Evolutionary conservation across 2,797 vertebrate genomes (phyloP).

Genomic region (Rousettus madagascariensis): DNA sequence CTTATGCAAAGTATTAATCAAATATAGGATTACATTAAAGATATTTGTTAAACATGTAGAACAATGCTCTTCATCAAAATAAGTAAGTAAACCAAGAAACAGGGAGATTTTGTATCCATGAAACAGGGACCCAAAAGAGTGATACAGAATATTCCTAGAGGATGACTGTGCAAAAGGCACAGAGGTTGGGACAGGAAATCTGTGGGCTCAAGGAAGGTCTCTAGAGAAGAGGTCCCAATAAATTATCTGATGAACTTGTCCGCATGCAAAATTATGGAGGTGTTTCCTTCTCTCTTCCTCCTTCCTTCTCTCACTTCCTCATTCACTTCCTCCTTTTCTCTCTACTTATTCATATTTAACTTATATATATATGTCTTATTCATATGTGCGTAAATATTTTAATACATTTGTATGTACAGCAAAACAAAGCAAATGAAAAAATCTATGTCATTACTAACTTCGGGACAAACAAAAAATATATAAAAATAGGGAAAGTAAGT

Average conservation of each 20-base stretch:
- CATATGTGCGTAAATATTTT: background rate
- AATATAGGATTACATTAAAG: background rate
- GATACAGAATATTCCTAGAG: background rate
- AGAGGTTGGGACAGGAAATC: background rate
- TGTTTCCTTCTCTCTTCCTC: background rate
- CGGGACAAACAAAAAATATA: background rate
- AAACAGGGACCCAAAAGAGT: background rate
- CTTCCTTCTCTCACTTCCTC: background rate
- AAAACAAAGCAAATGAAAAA: background rate
- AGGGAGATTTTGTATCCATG: background rate
- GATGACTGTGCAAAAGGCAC: background rate
- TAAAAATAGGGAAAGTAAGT: background rate
- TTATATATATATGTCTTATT: background rate
- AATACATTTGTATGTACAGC: background rate
- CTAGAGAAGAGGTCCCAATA: background rate
- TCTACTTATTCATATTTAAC: background rate
- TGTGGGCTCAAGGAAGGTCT: background rate
- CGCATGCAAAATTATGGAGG: background rate
- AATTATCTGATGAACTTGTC: background rate
- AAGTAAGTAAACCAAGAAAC: background rate
- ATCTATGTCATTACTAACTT: background rate
- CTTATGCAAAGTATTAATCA: background rate
- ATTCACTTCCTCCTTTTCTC: background rate
- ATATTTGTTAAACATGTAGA: background rate
- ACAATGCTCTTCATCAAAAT: background rate